Conservation (phyloP, 2,888 invertebrate genomes). For the Amblyjoppa fuscipennis region DNA sequence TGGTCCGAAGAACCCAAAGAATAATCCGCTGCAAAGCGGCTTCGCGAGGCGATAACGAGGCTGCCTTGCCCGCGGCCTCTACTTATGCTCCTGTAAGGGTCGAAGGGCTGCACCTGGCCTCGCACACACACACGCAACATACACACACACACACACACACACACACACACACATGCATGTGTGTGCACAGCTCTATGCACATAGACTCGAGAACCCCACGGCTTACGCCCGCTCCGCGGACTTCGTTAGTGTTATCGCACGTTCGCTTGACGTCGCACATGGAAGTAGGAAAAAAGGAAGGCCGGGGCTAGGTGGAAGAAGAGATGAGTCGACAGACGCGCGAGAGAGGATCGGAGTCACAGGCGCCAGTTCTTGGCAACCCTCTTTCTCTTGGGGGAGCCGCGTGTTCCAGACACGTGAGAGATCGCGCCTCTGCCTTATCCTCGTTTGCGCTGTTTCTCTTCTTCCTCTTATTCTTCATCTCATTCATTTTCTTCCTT, state of each 20-base stretch:
- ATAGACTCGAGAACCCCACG: conserved; percentile 10
- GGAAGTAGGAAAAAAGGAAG: conserved; percentile 38
- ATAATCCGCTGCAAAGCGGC: conserved; percentile 28
- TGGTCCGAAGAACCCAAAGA: conserved; percentile 19
- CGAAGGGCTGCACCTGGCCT: conserved; percentile 31
- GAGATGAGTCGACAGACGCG: conserved; percentile 47
- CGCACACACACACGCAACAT: background rate
- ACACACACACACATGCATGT: background rate
- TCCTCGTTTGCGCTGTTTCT: conserved; percentile 28
- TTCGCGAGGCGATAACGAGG: conserved; percentile 57
- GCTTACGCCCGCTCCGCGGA: conserved; percentile 33
- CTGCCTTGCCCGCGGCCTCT: conserved; percentile 44
- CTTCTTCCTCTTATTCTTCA: background rate
- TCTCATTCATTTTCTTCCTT: background rate
- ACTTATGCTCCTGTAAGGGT: conserved; percentile 25
- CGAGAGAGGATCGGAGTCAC: conserved; percentile 11
- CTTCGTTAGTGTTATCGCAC: conserved; percentile 80
- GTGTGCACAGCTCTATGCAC: background rate
- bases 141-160: background rate
- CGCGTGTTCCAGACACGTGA: conserved; percentile 41
- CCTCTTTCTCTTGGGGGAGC: conserved; percentile 39
- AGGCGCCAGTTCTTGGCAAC: conserved; percentile 9
- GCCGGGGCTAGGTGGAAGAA: conserved; percentile 22
- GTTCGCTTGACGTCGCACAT: conserved; percentile 79
- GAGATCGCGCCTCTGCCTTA: conserved; percentile 39